Evolutionary conservation across 2,113 vertebrate genomes (phyloP).

Genomic region (Herpailurus yagouaroundi): DNA sequence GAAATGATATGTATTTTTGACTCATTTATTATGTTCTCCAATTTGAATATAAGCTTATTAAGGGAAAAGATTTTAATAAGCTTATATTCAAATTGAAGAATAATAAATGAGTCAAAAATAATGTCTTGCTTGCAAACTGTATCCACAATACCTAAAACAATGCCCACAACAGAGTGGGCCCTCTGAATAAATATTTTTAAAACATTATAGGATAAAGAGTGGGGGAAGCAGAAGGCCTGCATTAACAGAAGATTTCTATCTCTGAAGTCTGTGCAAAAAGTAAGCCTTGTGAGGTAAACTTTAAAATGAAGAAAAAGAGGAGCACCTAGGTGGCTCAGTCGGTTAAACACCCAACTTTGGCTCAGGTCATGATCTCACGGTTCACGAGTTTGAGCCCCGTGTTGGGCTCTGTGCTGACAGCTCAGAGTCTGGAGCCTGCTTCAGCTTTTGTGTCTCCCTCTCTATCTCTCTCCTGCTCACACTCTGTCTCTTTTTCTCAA

Average conservation of each 20-base stretch:
- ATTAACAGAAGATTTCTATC: neutral
- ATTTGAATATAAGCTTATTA: neutral
- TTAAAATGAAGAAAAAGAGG: neutral
- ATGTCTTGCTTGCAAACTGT: neutral
- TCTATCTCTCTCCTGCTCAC: no score
- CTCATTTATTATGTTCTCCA: neutral
- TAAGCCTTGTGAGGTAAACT: constrained; percentile 36
- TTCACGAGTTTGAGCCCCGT: no score
- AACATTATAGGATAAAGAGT: neutral
- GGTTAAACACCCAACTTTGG: no score
- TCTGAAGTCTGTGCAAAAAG: neutral
- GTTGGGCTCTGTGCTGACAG: no score
- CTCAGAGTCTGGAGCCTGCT: no score
- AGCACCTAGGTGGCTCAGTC: no score
- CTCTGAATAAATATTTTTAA: constrained; percentile 42
- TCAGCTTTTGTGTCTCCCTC: no score
- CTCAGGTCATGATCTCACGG: no score
- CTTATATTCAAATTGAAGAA: no score
- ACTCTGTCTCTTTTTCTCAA: no score
- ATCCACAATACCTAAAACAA: neutral
- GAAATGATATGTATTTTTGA: neutral
- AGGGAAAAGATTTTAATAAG: neutral
- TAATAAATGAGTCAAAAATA: no score
- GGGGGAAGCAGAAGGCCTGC: neutral
- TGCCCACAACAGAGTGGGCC: neutral